Evolutionary conservation across 2,888 invertebrate genomes (phyloP).

Genomic region (Caenorhabditis sinica): DNA sequence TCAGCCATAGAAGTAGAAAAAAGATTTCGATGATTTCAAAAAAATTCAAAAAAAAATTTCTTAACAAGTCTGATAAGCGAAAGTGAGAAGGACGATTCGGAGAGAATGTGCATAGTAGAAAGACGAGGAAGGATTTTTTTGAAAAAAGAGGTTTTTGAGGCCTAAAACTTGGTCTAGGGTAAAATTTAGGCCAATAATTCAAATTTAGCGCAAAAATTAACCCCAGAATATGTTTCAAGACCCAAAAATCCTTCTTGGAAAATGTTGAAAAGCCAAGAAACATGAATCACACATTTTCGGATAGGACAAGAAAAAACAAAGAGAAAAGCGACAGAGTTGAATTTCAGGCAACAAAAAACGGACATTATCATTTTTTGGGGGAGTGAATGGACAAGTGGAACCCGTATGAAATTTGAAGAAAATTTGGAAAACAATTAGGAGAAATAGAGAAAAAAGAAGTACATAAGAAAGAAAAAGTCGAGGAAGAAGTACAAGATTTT

Average conservation of each 20-base stretch:
- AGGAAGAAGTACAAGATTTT: slow-evolving; percentile 31
- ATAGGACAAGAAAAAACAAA: background rate
- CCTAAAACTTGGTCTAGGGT: no score
- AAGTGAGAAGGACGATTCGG: slow-evolving; percentile 48
- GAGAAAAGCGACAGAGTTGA: slow-evolving; percentile 44
- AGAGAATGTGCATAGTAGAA: slow-evolving; percentile 53
- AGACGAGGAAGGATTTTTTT: slow-evolving; percentile 34
- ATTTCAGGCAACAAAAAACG: background rate
- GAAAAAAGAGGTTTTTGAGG: background rate
- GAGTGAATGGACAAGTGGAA: slow-evolving; percentile 1
- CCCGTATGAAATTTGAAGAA: slow-evolving; percentile 8
- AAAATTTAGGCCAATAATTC: no score
- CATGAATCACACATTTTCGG: slow-evolving; percentile 20
- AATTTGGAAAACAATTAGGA: background rate
- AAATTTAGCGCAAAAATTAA: no score
- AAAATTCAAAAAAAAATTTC: background rate
- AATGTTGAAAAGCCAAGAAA: no score
- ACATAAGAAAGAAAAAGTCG: slow-evolving; percentile 49
- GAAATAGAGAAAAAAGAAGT: slow-evolving; percentile 59
- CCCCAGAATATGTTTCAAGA: background rate
- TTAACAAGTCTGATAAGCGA: slow-evolving; percentile 44
- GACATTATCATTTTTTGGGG: background rate
- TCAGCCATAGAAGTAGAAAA: slow-evolving; percentile 31
- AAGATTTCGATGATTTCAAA: slow-evolving; percentile 21
- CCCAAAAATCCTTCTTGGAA: background rate